These are phyloP conservation scores for Gnathochromis pfefferi DNA, from an alignment of 2,113 vertebrate genomes.

Conservation along the genomic window DNA sequence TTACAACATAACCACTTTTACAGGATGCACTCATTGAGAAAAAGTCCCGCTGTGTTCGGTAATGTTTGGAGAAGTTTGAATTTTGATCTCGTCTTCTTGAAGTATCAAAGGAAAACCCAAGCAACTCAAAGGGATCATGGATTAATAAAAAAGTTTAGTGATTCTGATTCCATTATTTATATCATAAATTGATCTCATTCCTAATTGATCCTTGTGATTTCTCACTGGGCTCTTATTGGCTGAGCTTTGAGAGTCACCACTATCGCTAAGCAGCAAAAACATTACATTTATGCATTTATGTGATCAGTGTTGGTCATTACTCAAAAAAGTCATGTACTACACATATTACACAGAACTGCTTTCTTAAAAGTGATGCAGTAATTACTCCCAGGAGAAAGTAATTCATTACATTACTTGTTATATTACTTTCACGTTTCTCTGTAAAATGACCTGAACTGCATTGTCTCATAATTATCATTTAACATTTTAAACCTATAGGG, in stretches of 20 bases:
- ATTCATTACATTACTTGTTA: not conserved
- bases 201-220: not conserved
- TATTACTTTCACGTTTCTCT: not conserved
- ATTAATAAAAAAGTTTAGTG: not conserved
- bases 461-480: not conserved
- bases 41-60: not conserved
- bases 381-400: not conserved
- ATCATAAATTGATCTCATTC: rapidly evolving
- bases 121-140: not conserved
- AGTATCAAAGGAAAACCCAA: not conserved
- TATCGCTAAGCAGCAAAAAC: not conserved
- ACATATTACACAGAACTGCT: not conserved
- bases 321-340: not conserved
- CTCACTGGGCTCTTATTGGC: not conserved
- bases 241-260: not conserved
- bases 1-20: not conserved
- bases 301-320: not conserved
- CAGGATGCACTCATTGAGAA: not conserved
- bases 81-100: not conserved
- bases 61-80: not conserved
- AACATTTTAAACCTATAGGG: not conserved
- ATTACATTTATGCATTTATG: not conserved
- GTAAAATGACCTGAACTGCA: not conserved
- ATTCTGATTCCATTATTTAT: not conserved
- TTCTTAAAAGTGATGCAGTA: not conserved